Conservation (phyloP, 1,140 invertebrate species). For the Elymnias hypermnestra region DNA sequence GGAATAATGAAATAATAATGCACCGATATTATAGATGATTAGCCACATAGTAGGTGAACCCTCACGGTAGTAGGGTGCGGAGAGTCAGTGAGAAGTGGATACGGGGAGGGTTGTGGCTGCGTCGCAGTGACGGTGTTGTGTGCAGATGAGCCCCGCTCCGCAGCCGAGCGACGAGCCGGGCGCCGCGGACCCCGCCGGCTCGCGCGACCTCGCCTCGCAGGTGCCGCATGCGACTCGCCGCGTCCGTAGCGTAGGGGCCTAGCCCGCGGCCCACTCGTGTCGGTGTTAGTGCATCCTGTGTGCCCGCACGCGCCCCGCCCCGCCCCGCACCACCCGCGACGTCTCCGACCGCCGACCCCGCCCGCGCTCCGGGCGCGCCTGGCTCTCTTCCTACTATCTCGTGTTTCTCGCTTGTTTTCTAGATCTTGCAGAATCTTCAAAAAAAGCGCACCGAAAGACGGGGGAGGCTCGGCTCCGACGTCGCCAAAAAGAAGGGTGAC, state of each 20-base stretch:
- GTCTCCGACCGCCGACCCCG: constrained; percentile 41
- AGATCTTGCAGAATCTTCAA: constrained; percentile 98
- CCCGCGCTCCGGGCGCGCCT: constrained; percentile 62
- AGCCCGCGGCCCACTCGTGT: constrained; percentile 58
- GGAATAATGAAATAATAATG: constrained; percentile 15
- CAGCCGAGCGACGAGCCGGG: constrained; percentile 76
- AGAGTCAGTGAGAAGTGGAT: constrained; percentile 70
- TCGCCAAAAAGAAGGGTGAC: constrained; percentile 93
- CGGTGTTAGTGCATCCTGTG: constrained; percentile 70
- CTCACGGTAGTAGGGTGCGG: constrained; percentile 37
- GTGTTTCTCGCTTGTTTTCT: constrained; percentile 90
- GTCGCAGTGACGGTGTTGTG: constrained; percentile 69
- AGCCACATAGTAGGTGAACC: constrained; percentile 23
- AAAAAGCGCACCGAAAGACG: constrained; percentile 96
- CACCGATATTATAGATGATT: constrained; percentile 23
- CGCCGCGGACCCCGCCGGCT: constrained; percentile 73
- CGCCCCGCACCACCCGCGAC: constrained; percentile 57
- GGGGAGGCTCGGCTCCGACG: constrained; percentile 91
- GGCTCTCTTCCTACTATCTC: constrained; percentile 80
- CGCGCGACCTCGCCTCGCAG: constrained; percentile 78
- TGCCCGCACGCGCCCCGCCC: constrained; percentile 53
- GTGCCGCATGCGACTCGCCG: constrained; percentile 66
- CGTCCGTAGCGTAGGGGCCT: constrained; percentile 58
- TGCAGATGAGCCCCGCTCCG: constrained; percentile 79
- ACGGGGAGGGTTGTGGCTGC: constrained; percentile 56